Evolutionary conservation across 2,888 invertebrate species (phyloP).

Genomic region (Lasioglossum pauxillum): DNA sequence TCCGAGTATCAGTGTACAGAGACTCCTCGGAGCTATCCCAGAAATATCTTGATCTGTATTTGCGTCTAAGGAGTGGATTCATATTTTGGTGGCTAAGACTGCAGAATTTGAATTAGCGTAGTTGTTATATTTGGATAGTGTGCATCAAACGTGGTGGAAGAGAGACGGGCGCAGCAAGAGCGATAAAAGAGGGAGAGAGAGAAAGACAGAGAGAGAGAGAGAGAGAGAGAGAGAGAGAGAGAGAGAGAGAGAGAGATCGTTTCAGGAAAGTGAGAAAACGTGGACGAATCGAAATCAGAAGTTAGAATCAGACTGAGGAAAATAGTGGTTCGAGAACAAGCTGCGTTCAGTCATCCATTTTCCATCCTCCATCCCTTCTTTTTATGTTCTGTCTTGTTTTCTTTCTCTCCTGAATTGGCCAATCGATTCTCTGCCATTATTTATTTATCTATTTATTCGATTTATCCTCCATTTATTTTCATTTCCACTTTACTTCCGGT

Average conservation of each 20-base stretch:
- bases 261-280: slow-evolving; percentile 55
- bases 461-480: neutral
- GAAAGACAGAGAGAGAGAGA: slow-evolving; percentile 4
- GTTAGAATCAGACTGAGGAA: slow-evolving; percentile 72
- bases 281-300: slow-evolving; percentile 70
- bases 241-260: slow-evolving; percentile 45
- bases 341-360: slow-evolving; percentile 67
- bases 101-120: slow-evolving; percentile 69
- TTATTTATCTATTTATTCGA: neutral
- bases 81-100: slow-evolving; percentile 78
- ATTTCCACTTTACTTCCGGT: neutral
- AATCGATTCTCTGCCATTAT: neutral
- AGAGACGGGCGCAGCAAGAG: slow-evolving; percentile 7
- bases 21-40: slow-evolving; percentile 60
- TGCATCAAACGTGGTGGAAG: slow-evolving; percentile 47
- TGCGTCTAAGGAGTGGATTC: slow-evolving; percentile 79
- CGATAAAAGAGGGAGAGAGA: slow-evolving; percentile 21
- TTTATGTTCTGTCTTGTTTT: slow-evolving; percentile 46
- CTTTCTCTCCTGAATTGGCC: neutral
- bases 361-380: slow-evolving; percentile 43
- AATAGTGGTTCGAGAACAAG: slow-evolving; percentile 80
- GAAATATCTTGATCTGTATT: slow-evolving; percentile 83
- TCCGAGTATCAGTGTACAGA: slow-evolving; percentile 28
- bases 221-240: slow-evolving; percentile 32
- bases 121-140: slow-evolving; percentile 80